These are phyloP conservation scores for Siphlonurus alternatus DNA, from an alignment of 2,888 invertebrate genomes.

Conservation along the genomic window DNA sequence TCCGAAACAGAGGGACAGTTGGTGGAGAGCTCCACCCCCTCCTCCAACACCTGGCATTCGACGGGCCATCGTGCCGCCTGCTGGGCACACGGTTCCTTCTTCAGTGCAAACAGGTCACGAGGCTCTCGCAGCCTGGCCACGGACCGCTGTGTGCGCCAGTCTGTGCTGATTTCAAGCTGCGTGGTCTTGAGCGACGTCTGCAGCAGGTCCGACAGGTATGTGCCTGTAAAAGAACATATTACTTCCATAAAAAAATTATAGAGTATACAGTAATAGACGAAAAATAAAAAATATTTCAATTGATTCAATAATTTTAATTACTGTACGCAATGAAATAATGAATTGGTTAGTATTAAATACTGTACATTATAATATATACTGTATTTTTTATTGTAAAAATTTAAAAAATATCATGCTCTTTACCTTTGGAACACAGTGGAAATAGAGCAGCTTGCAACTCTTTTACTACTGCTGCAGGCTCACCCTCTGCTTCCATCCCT, in stretches of 20 bases:
- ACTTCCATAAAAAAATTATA: too few relatives aligned
- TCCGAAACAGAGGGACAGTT: slow-evolving; percentile 57
- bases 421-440: slow-evolving; percentile 25
- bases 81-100: slow-evolving; percentile 49
- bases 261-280: too few relatives aligned
- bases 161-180: slow-evolving; percentile 49
- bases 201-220: slow-evolving; percentile 43
- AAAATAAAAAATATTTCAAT: too few relatives aligned
- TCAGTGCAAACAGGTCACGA: slow-evolving; percentile 51
- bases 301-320: too few relatives aligned
- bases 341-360: too few relatives aligned
- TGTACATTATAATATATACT: too few relatives aligned
- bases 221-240: slow-evolving; percentile 26
- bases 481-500: background rate
- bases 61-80: slow-evolving; percentile 77
- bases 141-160: slow-evolving; percentile 42
- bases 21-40: slow-evolving; percentile 59
- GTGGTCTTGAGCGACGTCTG: slow-evolving; percentile 47
- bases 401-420: background rate
- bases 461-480: slow-evolving; percentile 26
- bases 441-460: slow-evolving; percentile 48
- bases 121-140: slow-evolving; percentile 49
- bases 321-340: too few relatives aligned
- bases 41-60: slow-evolving; percentile 77
- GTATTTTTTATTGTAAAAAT: too few relatives aligned